phyloP scores from a whole-genome alignment of 92 coral and sea anemone species.

The Palythoa grandiflora region DNA sequence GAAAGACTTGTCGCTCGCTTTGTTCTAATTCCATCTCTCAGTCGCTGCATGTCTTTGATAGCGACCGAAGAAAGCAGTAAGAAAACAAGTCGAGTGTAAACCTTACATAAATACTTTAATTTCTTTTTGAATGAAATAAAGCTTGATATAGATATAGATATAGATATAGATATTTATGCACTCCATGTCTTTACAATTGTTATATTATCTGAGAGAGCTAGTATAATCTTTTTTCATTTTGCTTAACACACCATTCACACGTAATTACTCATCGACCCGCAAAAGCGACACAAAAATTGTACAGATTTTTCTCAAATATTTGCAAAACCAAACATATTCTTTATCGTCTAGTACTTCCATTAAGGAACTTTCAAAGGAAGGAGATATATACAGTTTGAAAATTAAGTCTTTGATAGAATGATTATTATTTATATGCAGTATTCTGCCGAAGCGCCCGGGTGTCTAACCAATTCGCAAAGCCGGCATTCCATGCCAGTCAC shows the following conservation, averaged over 20 bases:
- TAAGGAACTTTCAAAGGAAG: conserved; percentile 13
- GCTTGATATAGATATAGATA: conserved; percentile 2
- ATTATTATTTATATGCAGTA: conserved; percentile 10
- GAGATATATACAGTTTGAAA: neutral
- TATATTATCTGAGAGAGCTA: conserved; percentile 28
- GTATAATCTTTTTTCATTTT: neutral
- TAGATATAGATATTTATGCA: neutral
- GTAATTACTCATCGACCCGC: conserved; percentile 43
- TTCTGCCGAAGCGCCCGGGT: neutral
- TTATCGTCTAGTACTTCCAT: neutral
- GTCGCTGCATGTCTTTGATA: neutral
- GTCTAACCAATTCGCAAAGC: neutral
- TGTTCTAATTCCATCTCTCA: conserved; percentile 17
- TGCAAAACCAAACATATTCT: conserved; percentile 5
- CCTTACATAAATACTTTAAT: neutral
- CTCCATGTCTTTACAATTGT: neutral
- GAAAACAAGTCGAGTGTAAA: neutral
- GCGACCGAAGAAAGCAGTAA: neutral
- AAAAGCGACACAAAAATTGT: conserved; percentile 5
- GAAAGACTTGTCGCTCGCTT: neutral
- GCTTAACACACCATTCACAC: conserved; percentile 43
- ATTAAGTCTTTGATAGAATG: neutral
- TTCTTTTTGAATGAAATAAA: conserved; percentile 13
- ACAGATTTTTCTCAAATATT: conserved; percentile 19
- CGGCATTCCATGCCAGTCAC: conserved; percentile 31